Conservation (phyloP, 2,113 vertebrate genomes). For the Archilochus colubris region DNA sequence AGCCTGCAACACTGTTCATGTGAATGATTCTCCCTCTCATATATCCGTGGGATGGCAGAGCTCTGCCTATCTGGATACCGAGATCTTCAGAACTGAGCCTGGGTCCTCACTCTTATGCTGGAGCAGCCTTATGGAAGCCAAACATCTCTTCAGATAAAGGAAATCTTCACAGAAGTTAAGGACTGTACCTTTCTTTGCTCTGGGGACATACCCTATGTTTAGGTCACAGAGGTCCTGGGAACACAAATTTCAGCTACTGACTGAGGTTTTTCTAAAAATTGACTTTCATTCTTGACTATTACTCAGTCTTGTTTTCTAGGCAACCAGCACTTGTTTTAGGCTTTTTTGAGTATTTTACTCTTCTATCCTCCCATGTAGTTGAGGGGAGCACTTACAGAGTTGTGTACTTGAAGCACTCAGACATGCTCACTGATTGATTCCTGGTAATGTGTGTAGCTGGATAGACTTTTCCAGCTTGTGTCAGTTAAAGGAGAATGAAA, state of each 20-base stretch:
- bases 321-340: background rate
- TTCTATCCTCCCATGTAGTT: background rate
- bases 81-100: background rate
- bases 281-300: background rate
- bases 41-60: background rate
- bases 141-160: background rate
- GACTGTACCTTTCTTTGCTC: background rate
- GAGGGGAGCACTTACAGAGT: background rate
- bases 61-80: background rate
- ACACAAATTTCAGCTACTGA: background rate
- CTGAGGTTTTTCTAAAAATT: background rate
- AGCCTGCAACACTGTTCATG: background rate
- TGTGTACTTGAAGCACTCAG: background rate
- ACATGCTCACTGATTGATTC: background rate
- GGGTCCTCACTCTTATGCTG: background rate
- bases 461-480: background rate
- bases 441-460: background rate
- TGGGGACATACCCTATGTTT: background rate
- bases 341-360: background rate
- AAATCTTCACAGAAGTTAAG: background rate
- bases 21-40: background rate
- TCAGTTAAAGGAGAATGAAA: background rate
- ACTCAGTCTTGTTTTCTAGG: background rate
- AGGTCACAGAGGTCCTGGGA: background rate
- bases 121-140: background rate